phyloP scores from a whole-genome alignment of 2,113 vertebrate species.

The Dipodomys stephensi region DNA sequence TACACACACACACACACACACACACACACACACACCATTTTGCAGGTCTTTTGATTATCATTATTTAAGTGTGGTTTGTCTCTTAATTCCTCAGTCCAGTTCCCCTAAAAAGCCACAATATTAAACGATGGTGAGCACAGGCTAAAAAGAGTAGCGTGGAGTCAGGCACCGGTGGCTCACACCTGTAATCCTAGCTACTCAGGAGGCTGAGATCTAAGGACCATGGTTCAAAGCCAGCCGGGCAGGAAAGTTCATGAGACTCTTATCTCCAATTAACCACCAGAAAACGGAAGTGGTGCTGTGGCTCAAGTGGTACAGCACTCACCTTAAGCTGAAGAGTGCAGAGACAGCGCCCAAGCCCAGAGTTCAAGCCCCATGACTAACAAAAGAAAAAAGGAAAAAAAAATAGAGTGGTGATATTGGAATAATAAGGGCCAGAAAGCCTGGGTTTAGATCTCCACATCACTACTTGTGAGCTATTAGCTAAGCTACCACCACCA shows the following conservation, averaged over 20 bases:
- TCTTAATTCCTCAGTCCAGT: not conserved
- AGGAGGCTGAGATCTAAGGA: no score
- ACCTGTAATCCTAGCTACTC: no score
- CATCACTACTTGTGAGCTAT: not conserved
- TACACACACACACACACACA: no score
- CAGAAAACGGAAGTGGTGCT: no score
- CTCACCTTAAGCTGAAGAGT: no score
- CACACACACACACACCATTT: not conserved
- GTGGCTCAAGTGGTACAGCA: no score
- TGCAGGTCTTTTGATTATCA: not conserved
- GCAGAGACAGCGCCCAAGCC: no score
- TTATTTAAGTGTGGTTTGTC: constrained; percentile 21
- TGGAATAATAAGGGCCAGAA: not conserved
- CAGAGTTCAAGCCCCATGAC: no score
- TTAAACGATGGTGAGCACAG: not conserved
- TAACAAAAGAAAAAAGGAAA: not conserved
- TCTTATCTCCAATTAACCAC: no score
- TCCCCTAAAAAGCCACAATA: not conserved
- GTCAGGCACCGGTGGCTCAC: no score
- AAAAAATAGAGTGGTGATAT: not conserved
- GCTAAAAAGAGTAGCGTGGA: not conserved
- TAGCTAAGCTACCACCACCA: not conserved
- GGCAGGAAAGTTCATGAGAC: no score
- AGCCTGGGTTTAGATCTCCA: not conserved
- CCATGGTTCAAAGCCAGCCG: no score